Evolutionary conservation across 2,113 vertebrate genomes (phyloP), one percentile per base, ranked within the genome.

Genomic region (Cardinalis cardinalis): DNA sequence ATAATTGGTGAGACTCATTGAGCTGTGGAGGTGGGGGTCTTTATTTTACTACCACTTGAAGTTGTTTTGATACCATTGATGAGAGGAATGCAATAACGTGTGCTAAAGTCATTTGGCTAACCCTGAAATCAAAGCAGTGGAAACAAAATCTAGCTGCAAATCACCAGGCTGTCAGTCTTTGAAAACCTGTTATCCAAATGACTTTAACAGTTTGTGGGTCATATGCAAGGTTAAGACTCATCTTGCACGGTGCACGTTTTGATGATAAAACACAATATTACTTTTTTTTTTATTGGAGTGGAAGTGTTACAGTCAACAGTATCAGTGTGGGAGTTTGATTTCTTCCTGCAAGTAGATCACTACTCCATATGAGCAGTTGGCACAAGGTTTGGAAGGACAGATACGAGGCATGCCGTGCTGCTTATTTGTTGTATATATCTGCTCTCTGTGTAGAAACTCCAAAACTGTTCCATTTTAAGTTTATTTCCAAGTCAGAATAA

Each of bases 201-300:
- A 90, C 95, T 97, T 96, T 96, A 96, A 87, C 97, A 97, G 97
- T 97, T 96, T 94, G 84, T 86, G 89, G 94, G 93, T 96, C 93
- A 71, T 58, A 51, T 11, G 12, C 59, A 55, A 85, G 92, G 95
- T 97, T 93, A 96, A 96, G 94, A 95, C 92, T 93, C 69, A 52
- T 74, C 92, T 94, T 91, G 81, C 69, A 16, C 1, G 2, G 78
- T 89, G 88, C 77, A 90, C 43, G 19, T 95, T 96, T 93, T 80
- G 84, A 73, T 95, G 95, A 96, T 96, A 92, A 96, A 97, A 96
- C 77, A 61, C 64, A 68, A 11, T 88, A 29, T 93, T 75, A 68
- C 29, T 49, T 85, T 88, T 77, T 93, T 52, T 78, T 94, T 94
- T 68, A 79, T 86, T 84, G 94, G 77, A 83, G 55, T 81, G 69